These are phyloP conservation scores for Hyles lineata DNA, from an alignment of 2,888 invertebrate species.

Conservation along the genomic window DNA sequence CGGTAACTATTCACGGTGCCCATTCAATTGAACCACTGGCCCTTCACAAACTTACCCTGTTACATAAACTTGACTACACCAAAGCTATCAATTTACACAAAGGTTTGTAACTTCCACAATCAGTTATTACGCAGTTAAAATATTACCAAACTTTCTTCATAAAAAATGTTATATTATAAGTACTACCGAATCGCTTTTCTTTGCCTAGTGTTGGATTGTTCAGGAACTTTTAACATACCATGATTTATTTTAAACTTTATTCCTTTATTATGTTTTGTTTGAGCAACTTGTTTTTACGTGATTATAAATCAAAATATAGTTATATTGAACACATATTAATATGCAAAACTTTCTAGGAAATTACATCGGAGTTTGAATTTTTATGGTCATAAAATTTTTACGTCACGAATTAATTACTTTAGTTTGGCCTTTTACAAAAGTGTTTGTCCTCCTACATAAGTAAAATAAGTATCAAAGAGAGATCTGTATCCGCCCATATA, in stretches of 20 bases:
- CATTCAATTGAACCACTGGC: neutral
- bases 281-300: neutral
- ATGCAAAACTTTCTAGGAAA: too few species aligned
- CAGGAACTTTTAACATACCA: neutral
- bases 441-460: too few species aligned
- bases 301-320: too few species aligned
- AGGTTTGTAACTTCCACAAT: constrained; percentile 9
- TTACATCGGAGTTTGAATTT: too few species aligned
- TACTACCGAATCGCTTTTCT: neutral
- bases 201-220: neutral
- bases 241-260: neutral
- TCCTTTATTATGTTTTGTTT: neutral
- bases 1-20: neutral
- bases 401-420: too few species aligned
- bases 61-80: constrained; percentile 5
- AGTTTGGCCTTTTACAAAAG: too few species aligned
- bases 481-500: too few species aligned
- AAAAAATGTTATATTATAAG: neutral
- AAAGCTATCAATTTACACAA: neutral
- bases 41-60: neutral
- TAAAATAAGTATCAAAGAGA: too few species aligned
- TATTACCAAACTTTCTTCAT: constrained; percentile 10
- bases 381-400: too few species aligned
- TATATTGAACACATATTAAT: too few species aligned
- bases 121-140: neutral